These are phyloP conservation scores for Phenganax stokvisi DNA, from an alignment of 92 coral and sea anemone species.

Conservation along the genomic window DNA sequence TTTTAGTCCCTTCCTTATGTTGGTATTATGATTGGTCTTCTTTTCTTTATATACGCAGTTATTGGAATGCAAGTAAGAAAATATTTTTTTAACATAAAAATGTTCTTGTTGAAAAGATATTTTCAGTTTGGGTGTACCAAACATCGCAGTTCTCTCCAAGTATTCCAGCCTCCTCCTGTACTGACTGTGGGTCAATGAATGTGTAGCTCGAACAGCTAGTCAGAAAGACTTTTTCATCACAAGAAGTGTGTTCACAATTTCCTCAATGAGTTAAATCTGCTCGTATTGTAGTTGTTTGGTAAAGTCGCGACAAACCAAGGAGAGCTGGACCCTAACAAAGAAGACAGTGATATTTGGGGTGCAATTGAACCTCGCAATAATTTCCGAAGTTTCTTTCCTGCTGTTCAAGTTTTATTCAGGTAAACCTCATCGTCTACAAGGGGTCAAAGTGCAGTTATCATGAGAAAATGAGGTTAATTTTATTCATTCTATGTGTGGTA, in stretches of 20 bases:
- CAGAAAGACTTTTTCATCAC: too few relatives aligned
- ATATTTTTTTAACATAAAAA: neutral
- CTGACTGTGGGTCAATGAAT: too few relatives aligned
- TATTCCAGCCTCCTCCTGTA: too few relatives aligned
- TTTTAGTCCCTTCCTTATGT: constrained; percentile 91
- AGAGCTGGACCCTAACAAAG: constrained; percentile 19
- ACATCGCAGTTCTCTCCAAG: neutral
- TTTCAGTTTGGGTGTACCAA: neutral
- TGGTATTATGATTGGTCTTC: constrained; percentile 82
- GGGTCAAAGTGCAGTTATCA: neutral
- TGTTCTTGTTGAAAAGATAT: neutral
- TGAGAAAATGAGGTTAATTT: neutral
- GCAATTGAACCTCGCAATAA: constrained; percentile 60
- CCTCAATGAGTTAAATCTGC: neutral
- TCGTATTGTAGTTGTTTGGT: constrained; percentile 72
- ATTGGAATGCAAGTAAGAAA: constrained; percentile 91
- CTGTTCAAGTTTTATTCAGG: constrained; percentile 95
- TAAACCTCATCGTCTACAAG: constrained; percentile 3
- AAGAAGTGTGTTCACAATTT: too few relatives aligned
- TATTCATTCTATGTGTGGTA: neutral
- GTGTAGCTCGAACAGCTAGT: too few relatives aligned
- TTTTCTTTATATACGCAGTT: constrained; percentile 95
- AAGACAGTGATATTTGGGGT: constrained; percentile 48
- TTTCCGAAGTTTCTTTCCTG: constrained; percentile 79
- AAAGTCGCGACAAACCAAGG: constrained; percentile 61